These are phyloP conservation scores for Protodeltote pygarga DNA, from an alignment of 2,888 invertebrate species.

Conservation along the genomic window DNA sequence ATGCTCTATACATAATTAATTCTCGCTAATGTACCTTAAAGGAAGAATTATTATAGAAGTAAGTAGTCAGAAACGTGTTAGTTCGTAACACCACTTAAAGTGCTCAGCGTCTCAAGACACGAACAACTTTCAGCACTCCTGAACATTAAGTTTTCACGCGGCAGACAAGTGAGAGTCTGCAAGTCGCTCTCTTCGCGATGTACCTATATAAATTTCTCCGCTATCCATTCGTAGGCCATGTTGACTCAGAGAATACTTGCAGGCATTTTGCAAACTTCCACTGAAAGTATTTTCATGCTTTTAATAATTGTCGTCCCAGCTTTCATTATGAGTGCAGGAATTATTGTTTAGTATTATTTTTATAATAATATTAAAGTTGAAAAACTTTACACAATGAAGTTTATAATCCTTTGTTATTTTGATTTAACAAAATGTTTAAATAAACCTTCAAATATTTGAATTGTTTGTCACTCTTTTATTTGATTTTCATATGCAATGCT, in stretches of 20 bases:
- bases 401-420: constrained; percentile 37
- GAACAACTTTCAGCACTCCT: constrained; percentile 70
- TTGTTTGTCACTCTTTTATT: constrained; percentile 35
- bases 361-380: constrained; percentile 10
- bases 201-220: constrained; percentile 57
- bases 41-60: constrained; percentile 9
- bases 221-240: constrained; percentile 14
- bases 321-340: constrained; percentile 19
- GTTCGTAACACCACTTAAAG: constrained; percentile 22
- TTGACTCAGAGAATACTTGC: constrained; percentile 28
- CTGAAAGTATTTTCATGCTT: constrained; percentile 28
- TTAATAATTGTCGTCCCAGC: constrained; percentile 40
- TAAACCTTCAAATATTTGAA: constrained; percentile 24
- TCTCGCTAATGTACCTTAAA: constrained; percentile 1
- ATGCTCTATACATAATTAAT: not conserved
- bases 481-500: too few species aligned
- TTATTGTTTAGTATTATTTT: constrained; percentile 26
- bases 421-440: constrained; percentile 22
- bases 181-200: constrained; percentile 45
- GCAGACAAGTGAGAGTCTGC: constrained; percentile 52
- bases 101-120: constrained; percentile 36
- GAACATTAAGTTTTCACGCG: constrained; percentile 72
- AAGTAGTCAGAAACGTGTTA: constrained; percentile 11
- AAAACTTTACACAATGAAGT: constrained; percentile 29
- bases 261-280: constrained; percentile 29